Base-by-base conservation (phyloP, 2,888 invertebrate species). In the Andrena praecox region DNA sequence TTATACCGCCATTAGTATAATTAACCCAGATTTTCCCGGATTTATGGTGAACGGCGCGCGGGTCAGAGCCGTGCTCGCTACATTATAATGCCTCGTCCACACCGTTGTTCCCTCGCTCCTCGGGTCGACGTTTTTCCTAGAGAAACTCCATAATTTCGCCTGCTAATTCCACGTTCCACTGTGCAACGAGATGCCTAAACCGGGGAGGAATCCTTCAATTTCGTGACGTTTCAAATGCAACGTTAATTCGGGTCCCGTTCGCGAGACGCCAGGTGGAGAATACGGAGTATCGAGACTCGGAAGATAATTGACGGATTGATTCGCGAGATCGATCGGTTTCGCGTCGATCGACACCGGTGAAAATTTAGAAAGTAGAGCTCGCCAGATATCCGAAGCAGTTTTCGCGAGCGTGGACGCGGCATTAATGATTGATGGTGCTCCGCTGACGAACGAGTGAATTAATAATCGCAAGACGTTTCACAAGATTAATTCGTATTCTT, bases 11-110 rank as follows among this genome's bases (percentile, higher is more conserved):
- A 87, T 85, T 87, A 84, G 82, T 86, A 88, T 88, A 89, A 88
- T 88, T 90, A 90, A 90, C 90, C 89, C 85, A 89, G 86, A 90
- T 90, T 89, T 90, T 90, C 86, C 89, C 87, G 87, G 89, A 89
- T 89, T 89, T 90, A 90, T 90, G 87, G 89, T 90, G 89, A 90
- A 87, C 85, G 89, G 89, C 84, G 71, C 70, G 66, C 77, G 60
- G 83, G 80, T 87, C 84, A 77, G 64, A 82, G 74, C 81, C 59
- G 52, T 68, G 77, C 75, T 64, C 63, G 73, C 54, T 63, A 24
- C 78, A 76, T 79, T 79, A 75, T 85, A 85, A 81, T 76, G 79
- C 79, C 76, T 62, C 74, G 80, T 73, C 35, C 76, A 83, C 83
- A 75, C 71, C 52, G 71, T 52, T 62, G 50, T 67, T 66, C 77